Percentiles rank a stretch among this genome's conserved stretches.
Evolutionary conservation across 2,797 vertebrate genomes (phyloP).

Genomic region (Enteromius afrohamiltoni): DNA sequence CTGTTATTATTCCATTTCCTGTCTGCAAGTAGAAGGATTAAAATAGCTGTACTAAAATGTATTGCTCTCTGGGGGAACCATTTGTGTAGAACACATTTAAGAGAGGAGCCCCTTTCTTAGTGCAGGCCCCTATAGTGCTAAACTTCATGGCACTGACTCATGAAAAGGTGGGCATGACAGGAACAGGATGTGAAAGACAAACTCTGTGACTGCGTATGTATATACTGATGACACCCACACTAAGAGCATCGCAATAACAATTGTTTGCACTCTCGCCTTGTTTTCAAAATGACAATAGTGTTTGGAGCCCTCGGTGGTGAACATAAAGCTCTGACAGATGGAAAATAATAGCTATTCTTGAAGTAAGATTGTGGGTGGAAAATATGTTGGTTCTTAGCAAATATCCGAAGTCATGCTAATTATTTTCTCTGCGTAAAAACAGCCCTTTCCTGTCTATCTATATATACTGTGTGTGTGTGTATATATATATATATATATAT

Average conservation of each 20-base stretch:
- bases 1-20: constrained; percentile 82
- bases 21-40: constrained; percentile 72
- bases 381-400: neutral
- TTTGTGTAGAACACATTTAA: constrained; percentile 66
- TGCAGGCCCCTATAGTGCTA: constrained; percentile 59
- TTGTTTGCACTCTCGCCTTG: constrained; percentile 24
- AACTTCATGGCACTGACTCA: constrained; percentile 61
- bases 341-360: neutral
- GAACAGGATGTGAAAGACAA: constrained; percentile 37
- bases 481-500: too few relatives aligned
- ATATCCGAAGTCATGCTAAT: neutral
- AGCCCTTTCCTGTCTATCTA: neutral
- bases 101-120: constrained; percentile 64
- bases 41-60: constrained; percentile 77
- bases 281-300: constrained; percentile 46
- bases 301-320: constrained; percentile 5
- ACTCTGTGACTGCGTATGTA: constrained; percentile 4
- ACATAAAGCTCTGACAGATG: constrained; percentile 1
- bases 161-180: constrained; percentile 4
- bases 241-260: neutral
- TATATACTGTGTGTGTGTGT: too few relatives aligned
- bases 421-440: neutral
- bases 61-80: constrained; percentile 71
- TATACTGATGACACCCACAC: constrained; percentile 23
- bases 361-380: neutral